Base-by-base conservation (phyloP, 1,140 invertebrate species). In the Brachionus asplanchnoidis region DNA sequence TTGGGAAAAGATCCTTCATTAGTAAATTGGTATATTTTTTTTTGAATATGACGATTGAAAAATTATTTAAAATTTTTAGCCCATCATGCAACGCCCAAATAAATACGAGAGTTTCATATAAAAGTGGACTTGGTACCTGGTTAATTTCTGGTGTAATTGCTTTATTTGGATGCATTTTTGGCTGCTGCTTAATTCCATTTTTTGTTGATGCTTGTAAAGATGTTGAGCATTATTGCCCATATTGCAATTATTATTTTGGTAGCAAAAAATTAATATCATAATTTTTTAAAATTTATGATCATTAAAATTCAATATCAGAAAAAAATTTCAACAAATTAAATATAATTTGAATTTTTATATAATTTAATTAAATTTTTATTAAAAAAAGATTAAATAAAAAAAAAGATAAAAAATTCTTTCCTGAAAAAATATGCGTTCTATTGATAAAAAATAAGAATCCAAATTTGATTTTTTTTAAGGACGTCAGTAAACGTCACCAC, bases 121-220 rank as follows among this genome's bases (percentile, higher is more conserved):
- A 89, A 84, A 88, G 86, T 65, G 88, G 88, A 50, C 87, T 87
- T 11, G 86, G 88, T 68, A 86, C 87, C 28, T 89, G 88, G 88
- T 85, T 89, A 50, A 85, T 88, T 65, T 20, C 17, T 65, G 56
- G 17, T 65, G 56, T 6, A 20, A 65, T 65, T 65, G 2, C 3
- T 65, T 23, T 65, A 0, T 1, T 26, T 5, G 56, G 56, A 12
- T 42, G n/a, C 17, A 65, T 68, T 84, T 56, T 85, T 9, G 85
- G 85, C 0, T 86, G 85, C 28, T 85, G 56, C 26, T 66, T 86
- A 26, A 85, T 86, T 66, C 85, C 85, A 32, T 86, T 86, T 78
- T 86, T 84, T 44, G 32, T 86, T 1, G 60, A 85, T 56, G 8
- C 20, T 1, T 86, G 84, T 66, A 85, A 86, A 78, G n/a, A 86